Evolutionary conservation across 2,888 invertebrate species (phyloP), one percentile per base, ranked within the genome.

Genomic region (Amiota mariae): DNA sequence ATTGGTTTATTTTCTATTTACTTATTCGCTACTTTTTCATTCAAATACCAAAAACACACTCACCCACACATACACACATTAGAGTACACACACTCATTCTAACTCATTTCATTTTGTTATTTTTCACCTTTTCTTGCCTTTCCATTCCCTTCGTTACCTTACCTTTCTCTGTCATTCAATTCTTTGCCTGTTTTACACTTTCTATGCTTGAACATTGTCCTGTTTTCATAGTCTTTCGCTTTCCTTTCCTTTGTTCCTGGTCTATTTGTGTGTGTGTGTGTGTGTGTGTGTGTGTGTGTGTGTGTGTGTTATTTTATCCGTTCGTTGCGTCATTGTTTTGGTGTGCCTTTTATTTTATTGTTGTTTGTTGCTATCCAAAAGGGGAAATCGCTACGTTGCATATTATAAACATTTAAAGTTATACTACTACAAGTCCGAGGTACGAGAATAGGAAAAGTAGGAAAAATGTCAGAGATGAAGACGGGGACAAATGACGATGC

Each of bases 371-470:
- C 18, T 18, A n/a, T 8, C 18, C 18, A 24, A 54, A 15, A 59
- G 24, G 24, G 59, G 18, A 59, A 59, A n/a, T 75, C 48, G 85
- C 78, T 77, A 76, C 85, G 83, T 80, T 77, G 86, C 85, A 78
- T 81, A 85, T 82, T 82, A 84, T 82, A 82, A 84, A 82, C 86
- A 83, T 85, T 83, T 83, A 84, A 86, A 85, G 81, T 73, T 85
- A 83, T 81, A 75, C 71, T 81, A 75, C 71, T 12, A 59, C 18
- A 18, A n/a, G 18, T 15, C 13, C 54, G 54, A 54, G 6, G 36
- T 36, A 36, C 6, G 36, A 36, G 36, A 36, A 36, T 36, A 6
- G 36, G 3, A 36, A 36, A 4, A 36, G 36, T 36, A 2, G 3
- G 36, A 36, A 36, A 6, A 6, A 6, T 36, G 36, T 6, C 36